Evolutionary conservation across 2,113 vertebrate genomes (phyloP), one percentile per base, ranked within the genome.

Genomic region (Girardinichthys multiradiatus): DNA sequence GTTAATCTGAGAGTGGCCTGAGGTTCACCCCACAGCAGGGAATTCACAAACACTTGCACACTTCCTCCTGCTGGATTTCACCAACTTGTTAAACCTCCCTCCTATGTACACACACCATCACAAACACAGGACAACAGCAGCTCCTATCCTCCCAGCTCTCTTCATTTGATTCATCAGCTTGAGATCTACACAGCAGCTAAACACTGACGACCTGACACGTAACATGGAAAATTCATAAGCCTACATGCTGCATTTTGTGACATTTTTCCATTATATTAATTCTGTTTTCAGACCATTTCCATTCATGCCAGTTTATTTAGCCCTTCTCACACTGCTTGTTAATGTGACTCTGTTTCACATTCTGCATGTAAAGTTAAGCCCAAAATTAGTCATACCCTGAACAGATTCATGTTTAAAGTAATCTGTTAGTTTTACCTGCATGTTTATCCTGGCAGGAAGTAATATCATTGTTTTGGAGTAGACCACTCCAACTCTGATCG

Each of bases 1-100:
- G n/a, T 63, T 81, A 64, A 81, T 83, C 75, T 81, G 48, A 86
- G 65, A 72, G 76, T 86, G 79, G 74, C 78, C 84, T 88, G 60
- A 54, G 66, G 57, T 66, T 89, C 79, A 81, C 64, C 86, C 37
- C 79, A 71, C 84, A 82, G 48, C 28, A 64, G 80, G 82, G 78
- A 87, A 61, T 79, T 85, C 74, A 72, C 71, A 63, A 79, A 83
- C 77, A 86, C 76, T 72, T 51, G 29, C 57, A 69, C 86, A 61
- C 77, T 70, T 87, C 77, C 72, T 80, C 61, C 74, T 62, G 29
- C 77, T 79, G 62, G 75, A 83, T 82, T 73, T 84, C 62, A 80
- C 66, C 64, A 10, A 64, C 70, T 74, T 68, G 70, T 35, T 86
- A 68, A 69, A 70, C 51, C 31, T 63, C 29, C 68, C 39, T 26